Base-by-base conservation (phyloP, 1,140 invertebrate genomes). In the Drosophila murphyi region DNA sequence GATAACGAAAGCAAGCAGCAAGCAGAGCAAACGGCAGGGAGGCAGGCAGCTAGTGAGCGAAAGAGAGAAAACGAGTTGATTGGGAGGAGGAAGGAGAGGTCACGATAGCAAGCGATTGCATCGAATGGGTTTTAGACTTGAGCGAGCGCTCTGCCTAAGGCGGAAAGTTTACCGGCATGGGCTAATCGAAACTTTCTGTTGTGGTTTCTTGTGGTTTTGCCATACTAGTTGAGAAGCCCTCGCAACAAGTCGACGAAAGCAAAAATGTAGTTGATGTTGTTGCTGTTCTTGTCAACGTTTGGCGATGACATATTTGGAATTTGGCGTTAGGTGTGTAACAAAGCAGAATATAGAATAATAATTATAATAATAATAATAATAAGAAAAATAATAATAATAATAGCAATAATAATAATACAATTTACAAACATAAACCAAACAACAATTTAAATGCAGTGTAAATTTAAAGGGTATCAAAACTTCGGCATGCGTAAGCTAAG, bases 211-310 rank as follows among this genome's bases (percentile, higher is more conserved):
- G 20, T 57, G 7, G 2, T 5, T 45, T 28, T 41, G 5, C 10
- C 5, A 28, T 62, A 71, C 52, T 48, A 52, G 10, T 60, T 39
- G 32, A 67, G n/a, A 12, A 52, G n/a, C 62, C 70, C 57, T 20
- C 43, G 51, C 32, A 50, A 69, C 31, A 69, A 68, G 56, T 55
- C 64, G 57, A 56, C 64, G 72, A 74, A 74, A 69, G 72, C 57
- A 62, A 56, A 35, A 69, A 74, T 67, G 55, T 65, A 67, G 55
- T 65, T 72, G 43, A 61, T 74, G 54, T 60, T 74, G 54, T 60
- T 57, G 35, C 57, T 43, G 6, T 69, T 78, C 59, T 50, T 60
- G 61, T 64, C 60, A 57, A 72, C 55, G 51, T 54, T 71, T 71
- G 20, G 20, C 20, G 20, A 20, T 20, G 20, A 1, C 1, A 20